Evolutionary conservation across 2,113 vertebrate genomes (phyloP), one percentile per base, ranked within the genome.

Genomic region (Neogobius melanostomus): DNA sequence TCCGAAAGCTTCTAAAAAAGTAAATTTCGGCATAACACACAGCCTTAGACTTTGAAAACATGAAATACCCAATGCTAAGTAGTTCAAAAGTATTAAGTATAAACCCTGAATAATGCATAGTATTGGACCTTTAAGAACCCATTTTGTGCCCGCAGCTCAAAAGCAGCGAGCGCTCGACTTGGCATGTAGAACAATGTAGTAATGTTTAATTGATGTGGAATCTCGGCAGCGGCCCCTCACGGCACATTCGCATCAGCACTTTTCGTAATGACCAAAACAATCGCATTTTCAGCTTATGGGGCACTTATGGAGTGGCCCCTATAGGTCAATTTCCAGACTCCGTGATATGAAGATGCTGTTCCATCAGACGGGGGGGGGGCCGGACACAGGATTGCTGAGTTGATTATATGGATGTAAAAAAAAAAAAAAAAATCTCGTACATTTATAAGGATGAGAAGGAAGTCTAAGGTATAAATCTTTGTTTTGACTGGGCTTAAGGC

Each of bases 181-280:
- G 64, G 65, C 68, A 74, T 28, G 68, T 81, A 43, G 60, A 74
- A 71, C 63, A 73, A 69, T 66, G 82, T 68, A 56, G 60, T 73
- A 69, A 81, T 84, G 64, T 85, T 87, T 85, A 83, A 85, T 83
- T 77, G 64, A 88, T 72, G 57, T 63, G 8, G 76, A 85, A 87
- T 79, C 66, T 77, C 68, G 75, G 71, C 79, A 54, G 8, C 79
- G 51, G 8, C 51, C 61, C 67, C 76, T 44, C 28, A 70, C 16
- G 69, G 61, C n/a, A 2, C 9, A 50, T 28, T 1, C 49, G 63
- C n/a, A 14, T 83, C 81, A 77, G 60, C n/a, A 3, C 72, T 82
- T 69, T 76, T 82, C 67, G 50, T 47, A 64, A 67, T 52, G 65
- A 59, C 44, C n/a, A 15, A 68, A 71, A 79, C 36, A 61, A 60